A percentile compares a stretch with the other conserved stretches of the same genome.
These are phyloP conservation scores for Tortricodes alternella DNA, from an alignment of 2,888 invertebrate species.

Conservation along the genomic window DNA sequence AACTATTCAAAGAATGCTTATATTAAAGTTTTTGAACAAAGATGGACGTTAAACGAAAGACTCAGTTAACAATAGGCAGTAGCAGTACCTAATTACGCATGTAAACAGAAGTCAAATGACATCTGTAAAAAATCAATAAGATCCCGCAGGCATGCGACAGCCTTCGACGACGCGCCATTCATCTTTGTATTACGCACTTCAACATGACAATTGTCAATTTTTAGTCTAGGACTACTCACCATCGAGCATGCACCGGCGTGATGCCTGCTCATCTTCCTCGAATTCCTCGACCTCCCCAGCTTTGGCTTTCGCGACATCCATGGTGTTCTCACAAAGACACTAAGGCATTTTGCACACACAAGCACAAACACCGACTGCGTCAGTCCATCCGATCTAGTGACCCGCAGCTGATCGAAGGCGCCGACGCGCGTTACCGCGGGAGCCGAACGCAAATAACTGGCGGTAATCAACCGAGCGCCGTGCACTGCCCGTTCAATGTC, in stretches of 20 bases:
- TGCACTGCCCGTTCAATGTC: conserved; percentile 73
- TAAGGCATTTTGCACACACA: conserved; percentile 49
- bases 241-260: conserved; percentile 76
- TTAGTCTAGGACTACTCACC: conserved; percentile 55
- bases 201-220: conserved; percentile 1
- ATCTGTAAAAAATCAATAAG: conserved; percentile 47
- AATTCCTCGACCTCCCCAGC: conserved; percentile 57
- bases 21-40: no score
- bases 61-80: not conserved
- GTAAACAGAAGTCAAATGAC: conserved; percentile 42
- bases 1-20: no score
- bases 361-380: conserved; percentile 45
- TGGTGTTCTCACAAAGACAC: conserved; percentile 50
- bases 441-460: conserved; percentile 72
- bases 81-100: conserved; percentile 21
- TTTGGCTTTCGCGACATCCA: conserved; percentile 69
- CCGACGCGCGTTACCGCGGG: conserved; percentile 62
- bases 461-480: conserved; percentile 62
- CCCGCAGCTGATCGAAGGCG: conserved; percentile 30
- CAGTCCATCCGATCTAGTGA: conserved; percentile 39
- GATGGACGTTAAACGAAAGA: no score
- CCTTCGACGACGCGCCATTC: conserved; percentile 11
- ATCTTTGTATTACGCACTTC: conserved; percentile 18
- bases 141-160: conserved; percentile 29
- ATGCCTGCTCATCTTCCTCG: conserved; percentile 64